phyloP scores from a whole-genome alignment of 2,797 vertebrate genomes.

The Coregonus suidteri region DNA sequence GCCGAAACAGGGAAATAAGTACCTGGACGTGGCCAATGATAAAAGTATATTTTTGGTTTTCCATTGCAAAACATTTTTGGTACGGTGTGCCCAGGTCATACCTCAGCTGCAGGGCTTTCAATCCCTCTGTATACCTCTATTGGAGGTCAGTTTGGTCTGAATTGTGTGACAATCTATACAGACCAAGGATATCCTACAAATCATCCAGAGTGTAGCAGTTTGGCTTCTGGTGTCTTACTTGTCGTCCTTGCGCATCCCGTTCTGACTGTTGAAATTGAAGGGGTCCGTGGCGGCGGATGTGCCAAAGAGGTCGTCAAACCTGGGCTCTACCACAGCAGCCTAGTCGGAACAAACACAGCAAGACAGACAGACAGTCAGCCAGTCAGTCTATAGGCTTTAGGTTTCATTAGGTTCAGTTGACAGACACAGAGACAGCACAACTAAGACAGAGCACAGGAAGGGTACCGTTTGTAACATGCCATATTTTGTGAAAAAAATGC shows the following conservation, averaged over 20 bases:
- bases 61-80: no score
- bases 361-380: background rate
- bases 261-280: constrained; percentile 98
- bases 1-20: background rate
- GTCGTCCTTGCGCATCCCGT: constrained; percentile 92
- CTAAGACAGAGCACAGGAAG: background rate
- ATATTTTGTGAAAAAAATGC: background rate
- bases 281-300: constrained; percentile 87
- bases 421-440: no score
- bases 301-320: constrained; percentile 96
- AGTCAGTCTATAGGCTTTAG: no score
- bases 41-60: no score
- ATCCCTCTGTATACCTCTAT: background rate
- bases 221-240: constrained; percentile 77
- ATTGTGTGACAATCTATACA: background rate
- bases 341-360: constrained; percentile 43
- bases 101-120: background rate
- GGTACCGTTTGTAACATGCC: no score
- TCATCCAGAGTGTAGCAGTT: background rate
- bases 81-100: no score
- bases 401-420: no score
- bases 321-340: constrained; percentile 87
- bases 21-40: no score
- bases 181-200: background rate
- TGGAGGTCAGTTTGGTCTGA: background rate